These are phyloP conservation scores for Drosophila quasianomalipes DNA, from an alignment of 2,888 invertebrate genomes.

Conservation along the genomic window DNA sequence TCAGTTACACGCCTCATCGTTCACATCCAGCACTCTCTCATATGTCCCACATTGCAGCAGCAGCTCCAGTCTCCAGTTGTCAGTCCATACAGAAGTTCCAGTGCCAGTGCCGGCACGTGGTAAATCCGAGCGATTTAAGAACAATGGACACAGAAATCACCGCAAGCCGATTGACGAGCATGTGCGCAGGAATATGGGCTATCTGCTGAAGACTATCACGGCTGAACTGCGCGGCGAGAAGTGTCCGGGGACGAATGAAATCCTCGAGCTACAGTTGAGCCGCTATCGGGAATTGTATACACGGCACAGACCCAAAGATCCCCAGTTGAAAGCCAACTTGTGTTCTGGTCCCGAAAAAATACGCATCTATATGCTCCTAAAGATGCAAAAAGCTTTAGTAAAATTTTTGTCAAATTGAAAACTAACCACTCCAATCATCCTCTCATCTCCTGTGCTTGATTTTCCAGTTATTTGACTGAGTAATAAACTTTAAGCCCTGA, in stretches of 20 bases:
- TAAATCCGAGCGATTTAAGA: background rate
- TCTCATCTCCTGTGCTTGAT: background rate
- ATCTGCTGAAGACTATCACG: conserved; percentile 58
- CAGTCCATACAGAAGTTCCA: background rate
- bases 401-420: conserved; percentile 58
- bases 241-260: conserved; percentile 47
- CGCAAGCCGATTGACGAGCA: conserved; percentile 6
- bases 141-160: background rate
- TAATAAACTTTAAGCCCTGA: conserved; percentile 8
- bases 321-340: conserved; percentile 21
- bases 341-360: conserved; percentile 31
- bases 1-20: conserved; percentile 1
- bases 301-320: conserved; percentile 31
- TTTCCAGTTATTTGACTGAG: background rate
- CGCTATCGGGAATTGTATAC: conserved; percentile 69
- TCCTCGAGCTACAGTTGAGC: conserved; percentile 74
- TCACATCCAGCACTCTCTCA: background rate
- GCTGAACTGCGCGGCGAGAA: conserved; percentile 74
- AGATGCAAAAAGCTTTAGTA: conserved; percentile 80
- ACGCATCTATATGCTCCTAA: conserved; percentile 75
- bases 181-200: conserved; percentile 31
- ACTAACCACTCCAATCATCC: background rate
- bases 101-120: background rate
- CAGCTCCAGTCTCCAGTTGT: background rate
- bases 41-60: background rate